These are phyloP conservation scores for Fopius arisanus DNA, from an alignment of 1,140 invertebrate species.

Conservation along the genomic window DNA sequence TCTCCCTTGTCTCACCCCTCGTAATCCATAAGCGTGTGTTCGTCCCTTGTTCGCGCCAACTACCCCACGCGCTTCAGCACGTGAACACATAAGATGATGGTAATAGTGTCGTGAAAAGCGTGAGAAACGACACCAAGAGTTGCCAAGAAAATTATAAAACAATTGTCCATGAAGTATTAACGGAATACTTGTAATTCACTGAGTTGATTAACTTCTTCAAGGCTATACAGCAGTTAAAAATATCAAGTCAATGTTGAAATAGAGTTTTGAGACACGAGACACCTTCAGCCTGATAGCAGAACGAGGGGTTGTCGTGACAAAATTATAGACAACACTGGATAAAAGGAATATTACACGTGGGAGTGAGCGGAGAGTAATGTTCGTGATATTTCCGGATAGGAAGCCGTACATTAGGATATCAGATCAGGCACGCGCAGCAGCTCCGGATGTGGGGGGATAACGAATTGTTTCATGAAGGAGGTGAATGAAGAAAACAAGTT, in stretches of 20 bases:
- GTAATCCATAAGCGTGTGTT: not conserved
- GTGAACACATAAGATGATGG: not conserved
- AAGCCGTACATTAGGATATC: constrained; percentile 66
- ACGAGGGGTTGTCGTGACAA: constrained; percentile 54
- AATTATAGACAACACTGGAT: constrained; percentile 40
- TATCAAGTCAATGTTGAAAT: not conserved
- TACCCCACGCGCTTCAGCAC: not conserved
- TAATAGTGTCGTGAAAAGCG: not conserved
- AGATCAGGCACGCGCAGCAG: constrained; percentile 59
- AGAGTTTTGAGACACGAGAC: not conserved
- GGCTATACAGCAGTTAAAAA: not conserved
- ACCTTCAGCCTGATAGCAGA: too few relatives aligned
- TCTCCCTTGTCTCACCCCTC: constrained; percentile 28
- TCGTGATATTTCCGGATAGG: constrained; percentile 64
- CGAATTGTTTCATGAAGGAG: constrained; percentile 22
- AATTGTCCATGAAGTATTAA: not conserved
- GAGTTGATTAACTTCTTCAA: not conserved
- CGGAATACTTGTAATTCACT: not conserved
- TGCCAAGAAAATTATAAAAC: not conserved
- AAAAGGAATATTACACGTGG: constrained; percentile 16
- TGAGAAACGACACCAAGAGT: not conserved
- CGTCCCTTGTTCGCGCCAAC: not conserved
- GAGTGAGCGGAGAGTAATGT: constrained; percentile 59
- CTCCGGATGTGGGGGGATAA: constrained; percentile 41
- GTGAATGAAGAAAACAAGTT: not conserved